Evolutionary conservation across 1,140 invertebrate genomes (phyloP).

Genomic region (Drosophila leontia): DNA sequence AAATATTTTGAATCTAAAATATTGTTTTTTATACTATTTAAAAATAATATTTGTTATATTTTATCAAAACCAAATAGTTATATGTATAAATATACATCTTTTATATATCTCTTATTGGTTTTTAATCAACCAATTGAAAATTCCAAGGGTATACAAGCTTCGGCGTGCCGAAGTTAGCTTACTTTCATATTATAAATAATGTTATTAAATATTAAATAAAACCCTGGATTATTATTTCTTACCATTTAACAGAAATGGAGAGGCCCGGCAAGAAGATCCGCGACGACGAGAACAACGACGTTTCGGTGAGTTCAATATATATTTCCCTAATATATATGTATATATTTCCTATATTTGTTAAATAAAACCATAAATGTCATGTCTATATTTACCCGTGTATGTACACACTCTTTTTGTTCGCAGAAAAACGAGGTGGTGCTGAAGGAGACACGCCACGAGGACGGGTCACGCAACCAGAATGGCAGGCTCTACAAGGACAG

Average conservation of each 20-base stretch:
- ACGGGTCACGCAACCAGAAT: conserved; percentile 81
- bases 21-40: too few relatives aligned
- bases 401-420: background rate
- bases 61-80: too few relatives aligned
- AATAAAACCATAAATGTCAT: conserved; percentile 1
- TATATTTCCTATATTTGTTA: background rate
- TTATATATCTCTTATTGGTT: too few relatives aligned
- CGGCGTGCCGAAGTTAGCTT: too few relatives aligned
- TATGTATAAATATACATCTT: too few relatives aligned
- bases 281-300: conserved; percentile 75
- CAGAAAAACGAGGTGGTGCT: conserved; percentile 77
- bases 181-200: too few relatives aligned
- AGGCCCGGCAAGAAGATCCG: conserved; percentile 74
- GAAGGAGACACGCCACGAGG: conserved; percentile 80
- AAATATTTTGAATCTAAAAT: too few relatives aligned
- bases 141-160: too few relatives aligned
- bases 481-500: conserved; percentile 83
- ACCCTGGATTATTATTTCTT: background rate
- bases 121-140: too few relatives aligned
- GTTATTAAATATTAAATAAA: background rate
- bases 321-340: too few relatives aligned
- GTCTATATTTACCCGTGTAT: background rate
- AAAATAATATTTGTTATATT: too few relatives aligned
- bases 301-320: conserved; percentile 60
- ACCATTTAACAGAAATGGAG: conserved; percentile 75